phyloP scores from a whole-genome alignment of 2,888 invertebrate species.

The Oscheius sp. region DNA sequence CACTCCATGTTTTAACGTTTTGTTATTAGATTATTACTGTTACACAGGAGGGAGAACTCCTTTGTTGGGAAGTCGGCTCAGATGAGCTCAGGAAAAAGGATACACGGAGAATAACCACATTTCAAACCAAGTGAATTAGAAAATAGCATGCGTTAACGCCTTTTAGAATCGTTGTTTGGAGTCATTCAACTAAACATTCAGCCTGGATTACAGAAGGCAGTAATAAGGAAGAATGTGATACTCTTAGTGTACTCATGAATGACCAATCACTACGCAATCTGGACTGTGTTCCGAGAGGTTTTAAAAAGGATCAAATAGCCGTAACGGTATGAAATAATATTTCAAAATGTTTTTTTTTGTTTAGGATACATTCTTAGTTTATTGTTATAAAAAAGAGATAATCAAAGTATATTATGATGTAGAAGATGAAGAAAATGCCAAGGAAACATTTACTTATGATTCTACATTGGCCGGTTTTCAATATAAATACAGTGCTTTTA shows the following conservation, averaged over 20 bases:
- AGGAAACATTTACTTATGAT: conserved; percentile 17
- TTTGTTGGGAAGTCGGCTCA: conserved; percentile 11
- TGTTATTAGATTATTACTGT: conserved; percentile 20
- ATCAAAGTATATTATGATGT: conserved; percentile 3
- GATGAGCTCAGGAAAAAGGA: neutral
- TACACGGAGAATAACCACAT: conserved; percentile 30
- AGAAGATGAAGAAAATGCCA: conserved; percentile 12
- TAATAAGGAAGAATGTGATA: neutral
- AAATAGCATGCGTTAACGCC: neutral
- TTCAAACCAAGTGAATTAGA: conserved; percentile 17
- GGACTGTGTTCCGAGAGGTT: conserved; percentile 32
- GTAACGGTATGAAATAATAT: conserved; percentile 18
- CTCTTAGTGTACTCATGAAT: conserved; percentile 24
- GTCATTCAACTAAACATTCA: conserved; percentile 17
- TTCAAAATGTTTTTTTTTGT: neutral
- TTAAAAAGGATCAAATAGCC: conserved; percentile 30
- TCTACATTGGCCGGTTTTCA: conserved; percentile 8
- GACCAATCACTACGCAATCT: conserved; percentile 27
- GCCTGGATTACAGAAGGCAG: conserved; percentile 23
- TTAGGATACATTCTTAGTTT: conserved; percentile 27
- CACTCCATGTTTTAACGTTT: too few relatives aligned
- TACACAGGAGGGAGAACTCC: conserved; percentile 19
- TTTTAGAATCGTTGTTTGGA: conserved; percentile 31
- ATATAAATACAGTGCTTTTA: neutral
- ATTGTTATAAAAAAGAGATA: conserved; percentile 25